Conservation (phyloP, 2,888 invertebrate genomes). For the Xestia sexstrigata region DNA sequence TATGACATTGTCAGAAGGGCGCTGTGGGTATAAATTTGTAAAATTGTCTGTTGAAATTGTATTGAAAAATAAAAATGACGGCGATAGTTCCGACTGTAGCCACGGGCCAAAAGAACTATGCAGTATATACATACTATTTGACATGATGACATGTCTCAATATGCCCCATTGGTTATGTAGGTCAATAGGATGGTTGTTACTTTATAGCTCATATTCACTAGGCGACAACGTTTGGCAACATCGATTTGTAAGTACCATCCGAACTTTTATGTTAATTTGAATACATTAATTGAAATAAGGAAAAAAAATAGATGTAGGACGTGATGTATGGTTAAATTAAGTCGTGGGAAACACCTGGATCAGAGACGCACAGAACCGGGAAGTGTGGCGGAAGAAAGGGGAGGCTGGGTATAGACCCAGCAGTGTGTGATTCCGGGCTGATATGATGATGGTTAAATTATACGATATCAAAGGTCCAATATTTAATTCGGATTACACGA, state of each 20-base stretch:
- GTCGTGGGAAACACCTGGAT: no score
- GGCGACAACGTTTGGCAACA: conserved; percentile 13
- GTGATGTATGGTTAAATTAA: neutral
- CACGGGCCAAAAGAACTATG: neutral
- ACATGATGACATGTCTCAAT: neutral
- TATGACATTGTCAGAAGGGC: neutral
- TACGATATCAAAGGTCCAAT: neutral
- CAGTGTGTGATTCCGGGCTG: no score
- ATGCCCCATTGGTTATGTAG: conserved; percentile 7
- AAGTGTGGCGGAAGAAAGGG: no score
- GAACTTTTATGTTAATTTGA: neutral
- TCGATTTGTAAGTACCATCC: neutral
- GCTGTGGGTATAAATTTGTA: neutral
- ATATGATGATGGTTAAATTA: no score
- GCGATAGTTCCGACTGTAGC: no score
- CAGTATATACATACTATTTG: neutral
- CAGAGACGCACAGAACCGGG: no score
- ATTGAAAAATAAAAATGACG: neutral
- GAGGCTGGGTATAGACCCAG: no score
- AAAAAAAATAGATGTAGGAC: neutral
- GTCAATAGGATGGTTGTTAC: conserved; percentile 12
- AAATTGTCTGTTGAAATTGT: neutral
- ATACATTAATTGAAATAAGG: neutral
- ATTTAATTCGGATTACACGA: neutral
- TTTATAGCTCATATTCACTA: neutral